Evolutionary conservation across 92 coral and sea anemone species (phyloP).

Genomic region (Plumapathes pennacea): DNA sequence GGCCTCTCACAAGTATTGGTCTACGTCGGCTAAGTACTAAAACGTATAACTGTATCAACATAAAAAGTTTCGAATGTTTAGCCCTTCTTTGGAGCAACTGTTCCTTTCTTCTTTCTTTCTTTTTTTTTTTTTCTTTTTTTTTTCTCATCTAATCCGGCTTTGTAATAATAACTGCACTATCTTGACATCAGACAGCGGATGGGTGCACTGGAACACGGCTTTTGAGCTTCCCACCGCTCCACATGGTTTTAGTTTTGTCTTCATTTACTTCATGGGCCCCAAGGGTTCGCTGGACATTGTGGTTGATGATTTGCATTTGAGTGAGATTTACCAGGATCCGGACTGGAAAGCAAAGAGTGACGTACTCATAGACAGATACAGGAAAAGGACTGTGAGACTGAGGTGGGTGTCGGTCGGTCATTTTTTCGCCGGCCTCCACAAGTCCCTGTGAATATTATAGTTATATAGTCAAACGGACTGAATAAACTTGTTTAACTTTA

Average conservation of each 20-base stretch:
- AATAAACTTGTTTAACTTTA: neutral
- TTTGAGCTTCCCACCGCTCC: slow-evolving; percentile 68
- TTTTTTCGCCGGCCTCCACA: neutral
- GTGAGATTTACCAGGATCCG: slow-evolving; percentile 52
- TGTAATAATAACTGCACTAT: too few species aligned
- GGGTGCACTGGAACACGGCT: slow-evolving; percentile 79
- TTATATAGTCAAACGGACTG: neutral
- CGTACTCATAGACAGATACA: slow-evolving; percentile 51
- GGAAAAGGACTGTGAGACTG: slow-evolving; percentile 52
- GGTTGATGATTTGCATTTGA: slow-evolving; percentile 56
- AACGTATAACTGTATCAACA: too few species aligned
- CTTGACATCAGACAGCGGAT: slow-evolving; percentile 69
- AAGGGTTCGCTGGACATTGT: slow-evolving; percentile 59
- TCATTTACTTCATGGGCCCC: slow-evolving; percentile 76
- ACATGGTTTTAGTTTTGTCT: slow-evolving; percentile 59
- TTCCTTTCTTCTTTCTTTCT: too few species aligned
- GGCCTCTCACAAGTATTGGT: too few species aligned
- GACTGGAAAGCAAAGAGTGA: slow-evolving; percentile 68
- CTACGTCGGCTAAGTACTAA: too few species aligned
- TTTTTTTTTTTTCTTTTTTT: too few species aligned
- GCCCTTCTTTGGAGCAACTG: too few species aligned
- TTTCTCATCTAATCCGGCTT: too few species aligned
- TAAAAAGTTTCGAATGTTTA: too few species aligned
- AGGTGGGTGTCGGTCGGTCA: slow-evolving; percentile 25
- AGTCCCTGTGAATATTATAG: neutral